Percentiles rank a stretch among this genome's conserved stretches.
Conservation (phyloP, 53 echinoderm and acorn worm genomes). For the Actinopyga echinites region DNA sequence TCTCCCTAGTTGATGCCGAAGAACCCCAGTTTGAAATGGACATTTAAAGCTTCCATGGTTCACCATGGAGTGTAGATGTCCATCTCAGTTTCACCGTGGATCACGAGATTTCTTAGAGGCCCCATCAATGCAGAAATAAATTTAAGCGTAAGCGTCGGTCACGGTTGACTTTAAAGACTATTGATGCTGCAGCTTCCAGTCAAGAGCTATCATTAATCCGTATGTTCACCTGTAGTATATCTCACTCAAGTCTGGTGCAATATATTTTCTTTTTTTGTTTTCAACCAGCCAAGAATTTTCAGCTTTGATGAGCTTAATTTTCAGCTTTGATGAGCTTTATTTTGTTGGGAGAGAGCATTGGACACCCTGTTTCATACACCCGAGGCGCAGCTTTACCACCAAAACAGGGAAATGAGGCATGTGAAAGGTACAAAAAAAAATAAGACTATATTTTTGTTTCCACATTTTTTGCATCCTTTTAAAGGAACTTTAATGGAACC, state of each 20-base stretch:
- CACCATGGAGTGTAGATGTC: neutral
- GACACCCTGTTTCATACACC: too few species aligned
- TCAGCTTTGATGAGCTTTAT: too few species aligned
- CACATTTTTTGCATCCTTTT: too few species aligned
- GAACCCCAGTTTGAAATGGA: slow-evolving; percentile 84
- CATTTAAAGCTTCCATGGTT: slow-evolving; percentile 53
- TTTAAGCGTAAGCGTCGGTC: neutral
- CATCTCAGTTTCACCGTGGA: neutral
- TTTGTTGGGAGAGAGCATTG: too few species aligned
- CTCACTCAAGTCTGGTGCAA: slow-evolving; percentile 20
- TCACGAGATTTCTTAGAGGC: neutral
- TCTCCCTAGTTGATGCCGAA: slow-evolving; percentile 34
- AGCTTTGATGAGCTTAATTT: too few species aligned
- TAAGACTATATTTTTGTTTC: too few species aligned
- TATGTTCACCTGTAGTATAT: slow-evolving; percentile 10
- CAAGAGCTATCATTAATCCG: slow-evolving; percentile 3
- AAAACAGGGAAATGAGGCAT: too few species aligned
- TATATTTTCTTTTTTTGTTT: slow-evolving; percentile 22
- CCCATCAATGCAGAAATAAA: neutral
- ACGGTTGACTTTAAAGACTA: neutral
- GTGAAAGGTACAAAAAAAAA: too few species aligned
- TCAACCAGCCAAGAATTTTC: slow-evolving; percentile 13
- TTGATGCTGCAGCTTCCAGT: slow-evolving; percentile 18
- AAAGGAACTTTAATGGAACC: too few species aligned
- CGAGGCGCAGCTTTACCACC: too few species aligned